phyloP scores from a whole-genome alignment of 2,113 vertebrate genomes.

The Catagonus wagneri region DNA sequence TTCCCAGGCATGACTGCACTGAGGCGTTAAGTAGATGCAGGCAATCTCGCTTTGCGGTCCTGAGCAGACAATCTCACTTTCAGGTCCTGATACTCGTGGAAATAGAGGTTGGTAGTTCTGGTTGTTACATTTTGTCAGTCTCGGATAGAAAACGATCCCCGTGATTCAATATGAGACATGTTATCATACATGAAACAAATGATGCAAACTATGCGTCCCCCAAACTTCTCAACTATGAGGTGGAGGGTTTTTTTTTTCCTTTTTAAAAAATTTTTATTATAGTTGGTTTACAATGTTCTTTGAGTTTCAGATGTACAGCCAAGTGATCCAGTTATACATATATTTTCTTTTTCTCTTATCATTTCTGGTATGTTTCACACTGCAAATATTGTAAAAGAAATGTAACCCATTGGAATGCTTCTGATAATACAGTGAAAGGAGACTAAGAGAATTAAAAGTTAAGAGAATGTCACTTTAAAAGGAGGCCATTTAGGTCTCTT shows the following conservation, averaged over 20 bases:
- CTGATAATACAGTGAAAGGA: slow-evolving; percentile 1
- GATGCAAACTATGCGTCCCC: no score
- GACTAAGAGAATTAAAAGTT: slow-evolving; percentile 28
- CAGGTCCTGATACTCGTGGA: not conserved
- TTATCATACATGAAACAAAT: not conserved
- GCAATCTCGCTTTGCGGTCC: not conserved
- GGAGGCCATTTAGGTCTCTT: not conserved
- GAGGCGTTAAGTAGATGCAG: not conserved
- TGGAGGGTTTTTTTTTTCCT: no score
- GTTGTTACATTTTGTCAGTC: not conserved
- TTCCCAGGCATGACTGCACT: not conserved
- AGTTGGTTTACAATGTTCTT: no score
- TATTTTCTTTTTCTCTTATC: no score
- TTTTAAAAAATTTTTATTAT: no score
- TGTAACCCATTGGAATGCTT: not conserved
- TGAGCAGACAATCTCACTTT: not conserved
- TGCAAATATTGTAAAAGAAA: not conserved
- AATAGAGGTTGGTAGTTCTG: not conserved
- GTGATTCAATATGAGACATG: not conserved
- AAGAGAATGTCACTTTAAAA: slow-evolving; percentile 23
- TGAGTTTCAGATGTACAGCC: no score
- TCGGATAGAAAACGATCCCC: not conserved
- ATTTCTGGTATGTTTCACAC: not conserved
- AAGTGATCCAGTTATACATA: no score
- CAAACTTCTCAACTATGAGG: not conserved